Conservation (phyloP, 2,888 invertebrate genomes). For the Polymixis flavicincta region DNA sequence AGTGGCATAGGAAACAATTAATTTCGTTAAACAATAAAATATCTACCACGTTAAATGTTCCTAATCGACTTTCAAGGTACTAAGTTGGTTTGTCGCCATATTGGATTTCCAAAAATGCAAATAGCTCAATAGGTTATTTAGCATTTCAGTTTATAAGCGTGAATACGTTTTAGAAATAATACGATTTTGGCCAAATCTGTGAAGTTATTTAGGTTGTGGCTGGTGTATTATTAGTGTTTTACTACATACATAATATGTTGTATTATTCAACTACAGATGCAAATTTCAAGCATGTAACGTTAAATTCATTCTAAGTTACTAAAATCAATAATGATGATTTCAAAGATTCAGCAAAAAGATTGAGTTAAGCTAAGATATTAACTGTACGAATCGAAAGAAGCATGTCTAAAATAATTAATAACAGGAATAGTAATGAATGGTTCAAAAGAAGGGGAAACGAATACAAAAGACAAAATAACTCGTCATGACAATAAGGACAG, state of each 20-base stretch:
- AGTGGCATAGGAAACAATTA: slow-evolving; percentile 40
- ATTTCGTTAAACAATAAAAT: slow-evolving; percentile 27
- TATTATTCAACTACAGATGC: background rate
- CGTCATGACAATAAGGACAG: background rate
- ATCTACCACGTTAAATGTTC: slow-evolving; percentile 33
- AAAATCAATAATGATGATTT: background rate
- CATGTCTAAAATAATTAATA: background rate
- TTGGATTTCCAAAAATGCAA: slow-evolving; percentile 56
- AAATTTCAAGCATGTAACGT: background rate
- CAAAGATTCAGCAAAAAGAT: background rate
- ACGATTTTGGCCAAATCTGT: slow-evolving; percentile 54
- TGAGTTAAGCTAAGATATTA: background rate
- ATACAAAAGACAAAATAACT: background rate
- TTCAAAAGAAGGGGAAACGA: background rate
- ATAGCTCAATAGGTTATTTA: slow-evolving; percentile 37
- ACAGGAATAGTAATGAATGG: background rate
- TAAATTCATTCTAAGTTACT: background rate
- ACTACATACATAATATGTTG: background rate
- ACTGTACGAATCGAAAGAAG: background rate
- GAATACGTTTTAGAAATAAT: slow-evolving; percentile 42
- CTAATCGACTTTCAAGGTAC: slow-evolving; percentile 41
- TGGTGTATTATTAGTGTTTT: slow-evolving; percentile 10
- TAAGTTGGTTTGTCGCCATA: slow-evolving; percentile 30
- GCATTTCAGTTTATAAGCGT: slow-evolving; percentile 53
- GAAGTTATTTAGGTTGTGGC: slow-evolving; percentile 60